These are phyloP conservation scores for Oryzaephilus surinamensis DNA, from an alignment of 1,140 invertebrate species.

Conservation along the genomic window DNA sequence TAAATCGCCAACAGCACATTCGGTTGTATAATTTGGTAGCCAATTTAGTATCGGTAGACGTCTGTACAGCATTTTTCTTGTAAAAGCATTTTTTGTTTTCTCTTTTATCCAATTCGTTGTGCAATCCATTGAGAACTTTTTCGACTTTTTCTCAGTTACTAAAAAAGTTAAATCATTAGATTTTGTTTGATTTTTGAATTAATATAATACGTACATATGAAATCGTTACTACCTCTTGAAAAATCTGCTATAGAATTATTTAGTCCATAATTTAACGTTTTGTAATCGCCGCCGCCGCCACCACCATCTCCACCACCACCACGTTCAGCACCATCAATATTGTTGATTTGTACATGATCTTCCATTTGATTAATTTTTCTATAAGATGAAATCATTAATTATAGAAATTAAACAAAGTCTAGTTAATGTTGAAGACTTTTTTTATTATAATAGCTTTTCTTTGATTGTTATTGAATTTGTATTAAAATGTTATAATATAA, in stretches of 20 bases:
- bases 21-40: conserved; percentile 58
- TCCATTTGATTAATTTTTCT: too few species aligned
- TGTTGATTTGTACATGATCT: too few species aligned
- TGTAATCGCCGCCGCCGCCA: conserved; percentile 29
- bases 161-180: conserved; percentile 1
- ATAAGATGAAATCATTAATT: too few species aligned
- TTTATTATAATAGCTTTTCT: not conserved
- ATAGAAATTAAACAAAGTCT: too few species aligned
- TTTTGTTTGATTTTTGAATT: conserved; percentile 5
- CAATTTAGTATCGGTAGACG: conserved; percentile 61
- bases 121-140: conserved; percentile 10
- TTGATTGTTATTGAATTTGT: not conserved
- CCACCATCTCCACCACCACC: conserved; percentile 25
- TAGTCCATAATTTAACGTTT: conserved; percentile 35
- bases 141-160: conserved; percentile 21
- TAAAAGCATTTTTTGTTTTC: conserved; percentile 38
- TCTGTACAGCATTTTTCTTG: conserved; percentile 56
- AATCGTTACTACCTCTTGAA: conserved; percentile 38
- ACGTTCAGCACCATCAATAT: conserved; percentile 25
- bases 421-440: too few species aligned
- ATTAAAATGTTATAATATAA: not conserved
- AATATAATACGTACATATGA: conserved; percentile 36
- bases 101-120: conserved; percentile 28
- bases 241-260: conserved; percentile 17
- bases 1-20: conserved; percentile 54